Base-by-base conservation (phyloP, 2,888 invertebrate species). In the Lepeophtheirus nordmannii region DNA sequence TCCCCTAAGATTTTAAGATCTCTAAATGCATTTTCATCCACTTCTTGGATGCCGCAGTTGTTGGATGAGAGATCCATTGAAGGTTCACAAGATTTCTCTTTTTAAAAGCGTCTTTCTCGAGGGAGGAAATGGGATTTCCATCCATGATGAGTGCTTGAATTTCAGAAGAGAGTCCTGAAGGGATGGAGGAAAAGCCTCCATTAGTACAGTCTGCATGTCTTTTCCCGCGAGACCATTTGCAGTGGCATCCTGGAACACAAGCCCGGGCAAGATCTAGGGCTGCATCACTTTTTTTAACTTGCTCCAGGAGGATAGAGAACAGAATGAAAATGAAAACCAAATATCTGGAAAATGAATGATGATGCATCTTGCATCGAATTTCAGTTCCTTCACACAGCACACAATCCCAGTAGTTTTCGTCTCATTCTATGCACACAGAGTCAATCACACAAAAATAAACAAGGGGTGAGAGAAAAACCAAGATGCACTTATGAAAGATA, bases 131-230 rank as follows among this genome's bases (percentile, higher is more conserved):
- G 22, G 83, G 82, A 75, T 90, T 91, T 69, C 86, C 85, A 71
- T 86, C 85, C 14, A 92, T 79, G 72, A 90, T 88, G 66, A 92
- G 80, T 67, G 89, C 87, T 78, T 91, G 91, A 74, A 90, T 86
- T 76, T 83, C 86, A 73, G 78, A 82, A 73, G 86, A 87, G 41
- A 91, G 77, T 65, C 82, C 81, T 68, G 78, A 78, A 0, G 91
- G 91, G 65, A 91, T 82, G 69, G 84, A 81, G 71, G 85, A 85
- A 71, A 90, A 82, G 71, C 86, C 85, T 70, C 86, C 84, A 73
- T 87, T 84, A 69, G 84, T 83, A 77, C 91, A 92, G 68, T 86
- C 81, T 67, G 89, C 91, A 58, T 88, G 88, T 76, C 88, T 89
- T 77, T 91, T 91, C 69, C 90, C 90, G 11, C 46, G 1, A 11